Percentiles rank a stretch among this genome's conserved stretches.
Evolutionary conservation across 2,113 vertebrate genomes (phyloP).

Genomic region (Lagopus muta): DNA sequence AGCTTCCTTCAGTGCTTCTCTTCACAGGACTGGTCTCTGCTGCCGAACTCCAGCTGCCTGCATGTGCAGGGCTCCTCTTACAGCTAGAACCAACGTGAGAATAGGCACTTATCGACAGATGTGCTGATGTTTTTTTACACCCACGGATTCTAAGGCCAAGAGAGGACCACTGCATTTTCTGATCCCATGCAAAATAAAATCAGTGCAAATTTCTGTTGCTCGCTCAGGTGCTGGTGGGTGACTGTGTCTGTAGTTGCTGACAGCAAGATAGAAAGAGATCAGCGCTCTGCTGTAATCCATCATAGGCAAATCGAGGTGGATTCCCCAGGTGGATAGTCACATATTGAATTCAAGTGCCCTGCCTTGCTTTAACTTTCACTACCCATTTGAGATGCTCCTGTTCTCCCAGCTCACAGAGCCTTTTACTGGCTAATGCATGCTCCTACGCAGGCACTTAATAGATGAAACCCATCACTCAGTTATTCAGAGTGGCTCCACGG

Average conservation of each 20-base stretch:
- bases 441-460: background rate
- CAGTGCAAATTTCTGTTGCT: background rate
- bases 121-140: background rate
- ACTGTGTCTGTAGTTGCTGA: background rate
- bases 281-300: background rate
- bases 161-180: background rate
- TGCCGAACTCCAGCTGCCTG: background rate
- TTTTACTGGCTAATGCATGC: background rate
- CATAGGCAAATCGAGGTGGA: background rate
- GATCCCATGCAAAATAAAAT: background rate
- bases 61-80: background rate
- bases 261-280: background rate
- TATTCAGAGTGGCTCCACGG: background rate
- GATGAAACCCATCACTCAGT: background rate
- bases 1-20: background rate
- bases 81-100: background rate
- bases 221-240: accelerated
- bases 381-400: background rate
- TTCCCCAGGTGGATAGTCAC: background rate
- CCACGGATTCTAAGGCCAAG: background rate
- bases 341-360: background rate
- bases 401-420: background rate
- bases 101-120: background rate
- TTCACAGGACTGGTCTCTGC: background rate
- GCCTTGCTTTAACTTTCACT: background rate